A percentile compares a stretch with the other conserved stretches of the same genome.
Evolutionary conservation across 35 echinoderm and acorn worm species (phyloP).

Genomic region (Eucidaris tribuloides): DNA sequence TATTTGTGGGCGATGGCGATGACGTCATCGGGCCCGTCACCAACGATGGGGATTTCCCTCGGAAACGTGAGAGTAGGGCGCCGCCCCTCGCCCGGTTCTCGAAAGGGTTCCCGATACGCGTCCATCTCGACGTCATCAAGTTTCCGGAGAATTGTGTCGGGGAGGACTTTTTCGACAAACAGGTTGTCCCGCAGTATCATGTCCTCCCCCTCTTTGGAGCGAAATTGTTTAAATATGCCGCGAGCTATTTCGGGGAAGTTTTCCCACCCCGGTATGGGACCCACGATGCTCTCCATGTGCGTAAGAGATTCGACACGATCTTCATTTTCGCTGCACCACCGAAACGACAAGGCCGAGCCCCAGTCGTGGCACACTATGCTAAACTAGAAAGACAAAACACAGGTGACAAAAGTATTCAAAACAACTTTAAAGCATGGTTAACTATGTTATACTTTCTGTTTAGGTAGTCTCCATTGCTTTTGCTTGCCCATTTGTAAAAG

Average conservation of each 20-base stretch:
- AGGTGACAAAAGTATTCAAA: no score
- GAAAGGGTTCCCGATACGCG: not conserved
- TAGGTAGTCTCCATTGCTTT: no score
- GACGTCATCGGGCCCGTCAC: constrained; percentile 1
- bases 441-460: no score
- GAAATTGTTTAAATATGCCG: not conserved
- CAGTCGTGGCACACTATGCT: not conserved
- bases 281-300: not conserved
- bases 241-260: not conserved
- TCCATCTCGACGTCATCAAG: constrained; percentile 8
- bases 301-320: not conserved
- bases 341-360: not conserved
- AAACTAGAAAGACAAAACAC: constrained; percentile 4
- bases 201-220: not conserved
- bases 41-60: not conserved
- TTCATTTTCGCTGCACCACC: not conserved
- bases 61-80: not conserved
- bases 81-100: constrained; percentile 10
- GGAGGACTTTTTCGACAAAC: constrained; percentile 1
- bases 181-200: not conserved
- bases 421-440: no score
- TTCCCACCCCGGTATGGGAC: not conserved
- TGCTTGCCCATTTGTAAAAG: no score
- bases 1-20: not conserved
- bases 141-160: not conserved